Base-by-base conservation (phyloP, 1,140 invertebrate species). In the Bombyx mandarina region DNA sequence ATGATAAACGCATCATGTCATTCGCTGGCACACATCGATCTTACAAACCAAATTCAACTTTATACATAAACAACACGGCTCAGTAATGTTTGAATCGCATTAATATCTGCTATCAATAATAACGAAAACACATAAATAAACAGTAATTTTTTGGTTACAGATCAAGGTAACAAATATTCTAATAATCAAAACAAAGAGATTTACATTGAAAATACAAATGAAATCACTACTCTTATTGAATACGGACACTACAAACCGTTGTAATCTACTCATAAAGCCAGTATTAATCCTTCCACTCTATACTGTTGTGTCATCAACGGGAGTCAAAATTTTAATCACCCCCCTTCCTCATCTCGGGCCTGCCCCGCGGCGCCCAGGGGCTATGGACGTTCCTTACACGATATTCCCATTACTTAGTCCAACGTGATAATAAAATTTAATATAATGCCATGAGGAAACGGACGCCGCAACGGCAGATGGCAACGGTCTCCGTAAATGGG, bases 391-490 rank as follows among this genome's bases (percentile, higher is more conserved):
- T 83, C 82, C 86, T 88, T 88, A 88, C 87, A 88, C 84, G 85
- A 88, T 86, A 88, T 88, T 88, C 84, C 76, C 85, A 88, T 87
- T 88, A 87, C 85, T 88, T 88, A 86, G 87, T 87, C 85, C 82
- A 81, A 78, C 76, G 78, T 76, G 66, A 86, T 88, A 87, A 88
- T 88, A 88, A 88, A 88, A 88, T 88, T 88, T 88, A 88, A 88
- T 87, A 88, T 86, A 86, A 87, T 74, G 73, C 76, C 70, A 64
- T 63, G 71, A 82, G 73, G 68, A 80, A 79, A 72, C 80, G 82
- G 78, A 84, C 82, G 77, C 78, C 73, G 75, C 73, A 74, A 71
- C 72, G 66, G 61, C 71, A 73, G 68, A 65, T 65, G 66, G 62
- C 72, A 69, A 67, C 58, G 45, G 58, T 43, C 54, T 54, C 43